Evolutionary conservation across 2,797 vertebrate species (phyloP).

Genomic region (Alauda arvensis): DNA sequence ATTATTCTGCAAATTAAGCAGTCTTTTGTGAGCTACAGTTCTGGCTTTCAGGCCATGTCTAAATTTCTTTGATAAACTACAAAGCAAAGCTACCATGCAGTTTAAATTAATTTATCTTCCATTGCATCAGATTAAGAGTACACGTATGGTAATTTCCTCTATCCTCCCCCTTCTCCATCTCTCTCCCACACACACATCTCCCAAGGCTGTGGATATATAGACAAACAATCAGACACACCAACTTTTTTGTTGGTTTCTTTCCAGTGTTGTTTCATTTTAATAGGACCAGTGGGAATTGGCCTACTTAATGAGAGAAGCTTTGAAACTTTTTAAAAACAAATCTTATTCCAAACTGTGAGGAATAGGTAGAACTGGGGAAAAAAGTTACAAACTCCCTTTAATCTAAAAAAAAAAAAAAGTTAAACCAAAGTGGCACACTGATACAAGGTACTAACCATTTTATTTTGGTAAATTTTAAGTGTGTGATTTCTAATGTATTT

Average conservation of each 20-base stretch:
- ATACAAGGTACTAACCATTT: background rate
- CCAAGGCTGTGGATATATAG: background rate
- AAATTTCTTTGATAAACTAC: background rate
- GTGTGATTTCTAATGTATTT: background rate
- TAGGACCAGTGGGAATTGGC: background rate
- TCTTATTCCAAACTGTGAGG: background rate
- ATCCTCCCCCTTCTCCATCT: background rate
- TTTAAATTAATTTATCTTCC: background rate
- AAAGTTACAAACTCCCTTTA: background rate
- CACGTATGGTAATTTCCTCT: background rate
- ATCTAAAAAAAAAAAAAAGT: background rate
- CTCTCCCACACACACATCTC: background rate
- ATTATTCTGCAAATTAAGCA: background rate
- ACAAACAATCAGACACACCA: background rate
- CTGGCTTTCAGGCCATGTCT: background rate
- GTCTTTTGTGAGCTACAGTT: background rate
- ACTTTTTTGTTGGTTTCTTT: background rate
- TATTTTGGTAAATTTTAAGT: background rate
- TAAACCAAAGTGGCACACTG: background rate
- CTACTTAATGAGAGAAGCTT: conserved; percentile 21
- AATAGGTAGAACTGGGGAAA: background rate
- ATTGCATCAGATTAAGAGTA: background rate
- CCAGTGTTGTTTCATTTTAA: conserved; percentile 16
- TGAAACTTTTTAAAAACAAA: background rate
- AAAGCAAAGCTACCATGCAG: background rate